Conservation (phyloP, 1,140 invertebrate genomes). For the Drosophila ercepeae region DNA sequence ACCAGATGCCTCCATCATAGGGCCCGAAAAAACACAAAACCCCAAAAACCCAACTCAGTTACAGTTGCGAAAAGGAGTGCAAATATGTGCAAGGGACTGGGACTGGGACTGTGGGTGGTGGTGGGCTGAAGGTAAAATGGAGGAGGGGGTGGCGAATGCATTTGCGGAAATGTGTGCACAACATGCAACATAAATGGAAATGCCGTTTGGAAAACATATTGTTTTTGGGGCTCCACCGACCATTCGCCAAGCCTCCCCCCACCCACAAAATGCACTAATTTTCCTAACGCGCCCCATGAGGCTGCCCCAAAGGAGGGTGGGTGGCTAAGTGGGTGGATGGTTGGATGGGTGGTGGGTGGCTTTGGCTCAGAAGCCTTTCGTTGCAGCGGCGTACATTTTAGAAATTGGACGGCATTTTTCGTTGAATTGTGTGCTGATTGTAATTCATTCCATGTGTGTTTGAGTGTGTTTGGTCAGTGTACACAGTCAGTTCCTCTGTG, state of each 20-base stretch:
- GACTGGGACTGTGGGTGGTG: too few species aligned
- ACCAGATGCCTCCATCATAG: slow-evolving; percentile 9
- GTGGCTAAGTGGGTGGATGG: background rate
- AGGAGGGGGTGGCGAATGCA: slow-evolving; percentile 42
- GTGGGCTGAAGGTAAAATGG: background rate
- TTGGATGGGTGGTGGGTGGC: slow-evolving; percentile 9
- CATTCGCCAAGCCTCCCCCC: background rate
- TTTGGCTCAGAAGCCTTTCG: slow-evolving; percentile 12
- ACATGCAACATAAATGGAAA: slow-evolving; percentile 82
- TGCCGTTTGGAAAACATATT: slow-evolving; percentile 80
- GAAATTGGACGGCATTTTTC: slow-evolving; percentile 82
- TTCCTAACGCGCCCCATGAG: slow-evolving; percentile 71
- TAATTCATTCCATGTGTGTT: slow-evolving; percentile 74
- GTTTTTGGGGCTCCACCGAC: slow-evolving; percentile 59
- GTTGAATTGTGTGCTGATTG: slow-evolving; percentile 82
- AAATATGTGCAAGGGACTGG: slow-evolving; percentile 64
- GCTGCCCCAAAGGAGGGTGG: background rate
- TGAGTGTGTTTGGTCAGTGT: slow-evolving; percentile 55
- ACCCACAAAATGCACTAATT: slow-evolving; percentile 69
- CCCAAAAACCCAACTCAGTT: slow-evolving; percentile 36
- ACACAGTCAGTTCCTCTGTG: slow-evolving; percentile 25
- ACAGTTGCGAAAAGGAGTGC: slow-evolving; percentile 47
- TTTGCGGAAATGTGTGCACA: slow-evolving; percentile 81
- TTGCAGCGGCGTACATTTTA: slow-evolving; percentile 66
- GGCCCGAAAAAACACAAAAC: slow-evolving; percentile 8